Base-by-base conservation (phyloP, 2,888 invertebrate species). In the Idaea aversata region DNA sequence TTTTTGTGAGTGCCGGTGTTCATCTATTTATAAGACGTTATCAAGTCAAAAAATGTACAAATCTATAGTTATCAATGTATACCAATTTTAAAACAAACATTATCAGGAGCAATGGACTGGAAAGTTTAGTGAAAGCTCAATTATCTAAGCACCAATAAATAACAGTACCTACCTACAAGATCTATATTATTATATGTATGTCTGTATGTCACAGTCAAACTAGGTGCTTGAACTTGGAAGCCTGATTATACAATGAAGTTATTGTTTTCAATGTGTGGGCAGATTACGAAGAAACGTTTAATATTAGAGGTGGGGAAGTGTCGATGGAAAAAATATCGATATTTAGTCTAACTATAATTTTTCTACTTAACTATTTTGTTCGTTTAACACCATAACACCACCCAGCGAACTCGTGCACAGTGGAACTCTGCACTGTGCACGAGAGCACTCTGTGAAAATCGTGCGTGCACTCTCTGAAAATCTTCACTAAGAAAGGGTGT, bases 51-150 rank as follows among this genome's bases (percentile, higher is more conserved):
- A n/a, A n/a, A n/a, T n/a, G 25, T 25, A 47, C 47, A 13, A 10
- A 47, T 10, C 3, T 47, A 47, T 36, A 7, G 10, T 36, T 36
- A 36, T 47, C 47, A 47, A 47, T 47, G 0, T 25, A 25, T 25
- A 25, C 25, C 25, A 25, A 25, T 25, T 25, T 25, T 25, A 25
- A 25, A 25, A 25, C 25, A 25, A 25, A 25, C 47, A 4, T 47
- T 13, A 47, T 47, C 7, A 47, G 13, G 10, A 47, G 7, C 13
- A 47, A 47, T 47, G 10, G 47, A 47, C 13, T 47, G 47, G 47
- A 47, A 47, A 47, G 47, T 58, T 57, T n/a, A 58, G 58, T 58
- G 58, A 58, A 58, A 58, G 15, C 58, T 15, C 58, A 47, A 16
- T 58, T n/a, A 58, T 58, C 58, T 15, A 58, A 58, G 15, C 6